Conservation (phyloP, 2,888 invertebrate species). For the Drosophila birchii region DNA sequence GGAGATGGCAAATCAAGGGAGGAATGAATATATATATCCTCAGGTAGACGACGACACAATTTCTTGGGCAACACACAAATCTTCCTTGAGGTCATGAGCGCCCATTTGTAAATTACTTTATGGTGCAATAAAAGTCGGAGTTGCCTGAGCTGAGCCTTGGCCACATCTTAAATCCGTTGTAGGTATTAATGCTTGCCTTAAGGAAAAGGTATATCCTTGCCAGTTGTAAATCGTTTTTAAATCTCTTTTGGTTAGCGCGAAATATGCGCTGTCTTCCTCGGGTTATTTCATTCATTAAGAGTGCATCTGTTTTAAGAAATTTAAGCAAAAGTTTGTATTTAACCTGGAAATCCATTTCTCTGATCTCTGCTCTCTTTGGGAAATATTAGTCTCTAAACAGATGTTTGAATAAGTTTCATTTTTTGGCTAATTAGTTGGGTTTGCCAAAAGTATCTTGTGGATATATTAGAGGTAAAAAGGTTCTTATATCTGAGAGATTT, state of each 20-base stretch:
- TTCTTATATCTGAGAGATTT: too few species aligned
- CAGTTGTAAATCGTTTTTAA: slow-evolving; percentile 45
- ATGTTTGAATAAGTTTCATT: not conserved
- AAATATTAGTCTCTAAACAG: slow-evolving; percentile 4
- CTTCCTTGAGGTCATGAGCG: slow-evolving; percentile 53
- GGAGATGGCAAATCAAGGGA: slow-evolving; percentile 42
- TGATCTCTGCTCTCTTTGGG: slow-evolving; percentile 1
- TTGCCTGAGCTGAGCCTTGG: slow-evolving; percentile 17
- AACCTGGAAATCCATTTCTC: slow-evolving; percentile 11
- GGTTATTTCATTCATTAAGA: slow-evolving; percentile 38
- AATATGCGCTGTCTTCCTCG: slow-evolving; percentile 17
- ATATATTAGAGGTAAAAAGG: not conserved
- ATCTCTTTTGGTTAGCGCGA: slow-evolving; percentile 32
- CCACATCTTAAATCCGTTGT: slow-evolving; percentile 11
- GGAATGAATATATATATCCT: slow-evolving; percentile 17
- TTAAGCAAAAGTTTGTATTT: slow-evolving; percentile 16
- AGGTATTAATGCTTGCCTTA: not conserved
- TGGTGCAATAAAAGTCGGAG: slow-evolving; percentile 47
- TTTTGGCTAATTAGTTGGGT: slow-evolving; percentile 10
- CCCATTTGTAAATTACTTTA: slow-evolving; percentile 74
- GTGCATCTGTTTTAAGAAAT: slow-evolving; percentile 14
- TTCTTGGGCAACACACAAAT: slow-evolving; percentile 11
- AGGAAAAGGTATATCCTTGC: slow-evolving; percentile 16
- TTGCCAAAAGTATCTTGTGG: not conserved
- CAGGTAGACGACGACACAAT: slow-evolving; percentile 53